Base-by-base conservation (phyloP, 2,888 invertebrate species). In the Linnaemya tessellans region DNA sequence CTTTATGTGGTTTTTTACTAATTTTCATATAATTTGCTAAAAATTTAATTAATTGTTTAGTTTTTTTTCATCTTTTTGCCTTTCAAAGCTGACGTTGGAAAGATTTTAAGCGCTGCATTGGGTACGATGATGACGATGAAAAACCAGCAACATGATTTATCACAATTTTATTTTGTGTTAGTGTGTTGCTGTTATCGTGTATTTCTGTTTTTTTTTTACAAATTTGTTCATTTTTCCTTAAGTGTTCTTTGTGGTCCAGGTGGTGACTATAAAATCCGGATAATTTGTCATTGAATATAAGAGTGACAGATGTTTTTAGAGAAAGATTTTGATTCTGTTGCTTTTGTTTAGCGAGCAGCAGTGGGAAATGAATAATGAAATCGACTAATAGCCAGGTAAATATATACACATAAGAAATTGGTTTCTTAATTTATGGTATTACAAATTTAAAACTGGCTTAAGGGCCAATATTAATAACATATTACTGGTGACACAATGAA, bases 1-100 rank as follows among this genome's bases (percentile, higher is more conserved):
- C 22, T 62, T 1, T 75, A 79, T 51, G 67, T 73, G 71, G 77
- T 58, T 73, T 5, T 68, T 78, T 68, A 35, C 79, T 85, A 82
- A 85, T 85, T 85, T 79, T 82, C 79, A 79, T 75, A 64, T 82
- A 85, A 85, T 85, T 85, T 82, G 84, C 81, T 85, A 75, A 79
- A 84, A 85, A 74, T 85, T 79, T 85, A 82, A 85, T 82, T 81
- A 85, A 85, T 85, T 82, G 84, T 85, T 81, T 62, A 22, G 15
- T 58, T 49, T 71, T 80, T 68, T 64, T 58, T 35, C 20, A 9
- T 13, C 38, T 7, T 38, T 0, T 46, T 11, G 3, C 15, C 5
- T 11, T 10, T 9, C 22, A 60, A 49, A 13, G 64, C 22, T 71
- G 15, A 35, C 35, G 51, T 51, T 49, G 46, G 22, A 46, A 71